Conservation (phyloP, 2,888 invertebrate genomes). For the Sialis lutaria region DNA sequence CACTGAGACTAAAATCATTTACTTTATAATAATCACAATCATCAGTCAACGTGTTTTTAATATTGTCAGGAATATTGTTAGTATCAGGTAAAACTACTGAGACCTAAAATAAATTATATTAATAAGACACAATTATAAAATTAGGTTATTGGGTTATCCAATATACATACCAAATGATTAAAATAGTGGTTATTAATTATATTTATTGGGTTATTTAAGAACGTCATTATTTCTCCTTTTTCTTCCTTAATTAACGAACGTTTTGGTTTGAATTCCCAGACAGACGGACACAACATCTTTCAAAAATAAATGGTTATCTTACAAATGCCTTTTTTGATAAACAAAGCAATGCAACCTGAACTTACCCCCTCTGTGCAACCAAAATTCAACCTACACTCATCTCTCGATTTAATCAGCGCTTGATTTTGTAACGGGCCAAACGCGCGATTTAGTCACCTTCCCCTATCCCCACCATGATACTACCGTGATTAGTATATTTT, state of each 20-base stretch:
- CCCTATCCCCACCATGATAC: too few relatives aligned
- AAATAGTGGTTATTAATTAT: slow-evolving; percentile 27
- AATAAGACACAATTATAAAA: slow-evolving; percentile 7
- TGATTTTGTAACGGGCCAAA: too few relatives aligned
- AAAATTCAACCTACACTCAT: too few relatives aligned
- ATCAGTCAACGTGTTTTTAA: slow-evolving; percentile 22
- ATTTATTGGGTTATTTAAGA: slow-evolving; percentile 15
- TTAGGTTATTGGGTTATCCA: background rate
- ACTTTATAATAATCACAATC: slow-evolving; percentile 38
- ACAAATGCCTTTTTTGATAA: too few relatives aligned
- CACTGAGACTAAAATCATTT: slow-evolving; percentile 23
- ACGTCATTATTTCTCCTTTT: slow-evolving; percentile 14
- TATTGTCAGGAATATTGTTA: slow-evolving; percentile 21
- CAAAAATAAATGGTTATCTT: background rate
- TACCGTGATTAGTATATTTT: too few relatives aligned
- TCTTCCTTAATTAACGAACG: slow-evolving; percentile 21
- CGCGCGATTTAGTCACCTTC: too few relatives aligned
- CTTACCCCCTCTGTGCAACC: too few relatives aligned
- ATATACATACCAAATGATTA: slow-evolving; percentile 31
- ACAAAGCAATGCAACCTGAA: too few relatives aligned
- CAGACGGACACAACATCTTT: slow-evolving; percentile 37
- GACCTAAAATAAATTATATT: slow-evolving; percentile 24
- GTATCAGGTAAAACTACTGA: slow-evolving; percentile 33
- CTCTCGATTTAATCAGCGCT: too few relatives aligned
- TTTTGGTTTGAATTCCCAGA: slow-evolving; percentile 32